phyloP scores from a whole-genome alignment of 2,888 invertebrate genomes.

The Philopedon plagiatum region DNA sequence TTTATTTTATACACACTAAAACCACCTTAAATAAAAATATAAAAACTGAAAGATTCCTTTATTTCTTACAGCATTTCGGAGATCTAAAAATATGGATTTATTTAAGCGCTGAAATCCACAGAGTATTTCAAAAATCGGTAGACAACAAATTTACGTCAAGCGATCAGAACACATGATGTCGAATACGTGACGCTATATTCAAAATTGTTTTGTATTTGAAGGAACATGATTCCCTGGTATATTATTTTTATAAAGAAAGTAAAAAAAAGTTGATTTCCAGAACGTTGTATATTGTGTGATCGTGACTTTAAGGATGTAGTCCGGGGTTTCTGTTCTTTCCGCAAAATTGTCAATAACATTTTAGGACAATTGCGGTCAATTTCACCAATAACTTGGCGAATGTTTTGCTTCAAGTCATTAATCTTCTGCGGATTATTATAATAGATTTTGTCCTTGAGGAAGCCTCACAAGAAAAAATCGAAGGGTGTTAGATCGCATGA shows the following conservation, averaged over 20 bases:
- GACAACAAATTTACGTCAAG: conserved; percentile 26
- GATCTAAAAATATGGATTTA: background rate
- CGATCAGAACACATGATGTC: conserved; percentile 26
- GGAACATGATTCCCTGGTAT: conserved; percentile 6
- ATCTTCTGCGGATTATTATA: too few species aligned
- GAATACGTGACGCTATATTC: conserved; percentile 28
- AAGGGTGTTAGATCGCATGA: too few species aligned
- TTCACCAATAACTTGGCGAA: too few species aligned
- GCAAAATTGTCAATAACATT: too few species aligned
- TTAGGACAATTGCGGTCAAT: too few species aligned
- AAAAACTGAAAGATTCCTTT: too few species aligned
- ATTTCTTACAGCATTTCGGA: too few species aligned
- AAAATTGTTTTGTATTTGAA: conserved; percentile 24
- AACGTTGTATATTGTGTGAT: background rate
- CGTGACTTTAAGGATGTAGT: conserved; percentile 3
- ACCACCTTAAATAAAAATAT: too few species aligned
- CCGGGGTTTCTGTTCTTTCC: background rate
- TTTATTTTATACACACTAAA: too few species aligned
- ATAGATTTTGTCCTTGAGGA: too few species aligned
- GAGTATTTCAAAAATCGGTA: conserved; percentile 22
- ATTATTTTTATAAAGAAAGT: conserved; percentile 15
- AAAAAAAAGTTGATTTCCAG: background rate
- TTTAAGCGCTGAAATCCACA: background rate
- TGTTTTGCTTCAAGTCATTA: too few species aligned
- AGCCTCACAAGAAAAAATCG: too few species aligned